Evolutionary conservation across 2,113 vertebrate species (phyloP).

Genomic region (Sylvicapra grimmia): DNA sequence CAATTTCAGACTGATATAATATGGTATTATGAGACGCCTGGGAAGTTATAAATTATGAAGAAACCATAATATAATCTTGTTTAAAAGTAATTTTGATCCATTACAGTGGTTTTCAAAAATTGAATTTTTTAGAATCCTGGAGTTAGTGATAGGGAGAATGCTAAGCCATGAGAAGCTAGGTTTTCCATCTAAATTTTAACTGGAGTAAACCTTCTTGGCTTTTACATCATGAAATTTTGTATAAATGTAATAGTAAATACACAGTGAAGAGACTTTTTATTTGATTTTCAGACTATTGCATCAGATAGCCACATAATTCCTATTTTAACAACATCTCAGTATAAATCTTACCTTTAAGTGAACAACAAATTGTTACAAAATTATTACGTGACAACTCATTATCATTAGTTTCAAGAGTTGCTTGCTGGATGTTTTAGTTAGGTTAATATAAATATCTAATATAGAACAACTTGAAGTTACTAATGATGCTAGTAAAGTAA

Average conservation of each 20-base stretch:
- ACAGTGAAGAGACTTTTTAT: background rate
- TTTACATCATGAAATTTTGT: background rate
- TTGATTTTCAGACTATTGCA: background rate
- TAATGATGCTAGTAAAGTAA: too few species aligned
- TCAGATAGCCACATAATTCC: background rate
- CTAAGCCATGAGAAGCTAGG: background rate
- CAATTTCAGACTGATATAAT: background rate
- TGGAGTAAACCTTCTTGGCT: background rate
- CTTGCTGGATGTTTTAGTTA: background rate
- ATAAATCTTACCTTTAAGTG: background rate
- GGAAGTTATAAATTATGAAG: constrained; percentile 27
- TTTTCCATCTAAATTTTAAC: background rate
- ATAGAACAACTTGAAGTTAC: background rate
- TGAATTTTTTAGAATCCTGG: background rate
- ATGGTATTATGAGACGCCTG: background rate
- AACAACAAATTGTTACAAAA: background rate
- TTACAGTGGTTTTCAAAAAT: background rate
- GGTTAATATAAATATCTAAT: background rate
- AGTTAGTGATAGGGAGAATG: background rate
- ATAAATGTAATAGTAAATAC: background rate
- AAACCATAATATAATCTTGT: background rate
- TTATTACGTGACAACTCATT: background rate
- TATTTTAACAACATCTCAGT: background rate
- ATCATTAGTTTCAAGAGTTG: background rate
- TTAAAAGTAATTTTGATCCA: background rate